Evolutionary conservation across 37 sponge, comb jelly and placozoan genomes (phyloP).

Genomic region (Geodia barretti): DNA sequence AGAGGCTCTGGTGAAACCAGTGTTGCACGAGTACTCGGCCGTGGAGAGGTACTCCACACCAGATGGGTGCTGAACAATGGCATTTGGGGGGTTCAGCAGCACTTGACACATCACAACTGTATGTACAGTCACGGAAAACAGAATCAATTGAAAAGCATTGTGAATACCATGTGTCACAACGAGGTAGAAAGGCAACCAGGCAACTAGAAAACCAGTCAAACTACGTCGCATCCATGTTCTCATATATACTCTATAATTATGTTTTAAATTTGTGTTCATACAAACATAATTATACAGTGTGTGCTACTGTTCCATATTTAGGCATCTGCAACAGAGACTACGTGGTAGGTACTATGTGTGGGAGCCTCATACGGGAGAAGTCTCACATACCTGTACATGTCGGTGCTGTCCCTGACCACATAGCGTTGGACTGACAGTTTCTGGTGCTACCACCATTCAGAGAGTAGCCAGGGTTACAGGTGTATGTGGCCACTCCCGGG

Average conservation of each 20-base stretch:
- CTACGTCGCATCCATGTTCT: no score
- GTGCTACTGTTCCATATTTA: no score
- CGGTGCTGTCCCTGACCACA: constrained; percentile 25
- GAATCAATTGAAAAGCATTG: background rate
- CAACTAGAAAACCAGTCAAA: no score
- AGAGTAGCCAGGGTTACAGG: background rate
- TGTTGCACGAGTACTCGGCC: background rate
- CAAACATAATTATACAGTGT: no score
- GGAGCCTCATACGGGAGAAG: no score
- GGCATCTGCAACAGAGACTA: no score
- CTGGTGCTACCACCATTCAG: constrained; percentile 27
- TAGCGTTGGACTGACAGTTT: constrained; percentile 4
- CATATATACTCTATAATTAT: no score
- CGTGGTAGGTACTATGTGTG: no score
- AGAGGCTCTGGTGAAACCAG: background rate
- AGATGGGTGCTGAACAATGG: background rate
- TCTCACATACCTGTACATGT: background rate
- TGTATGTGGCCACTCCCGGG: background rate
- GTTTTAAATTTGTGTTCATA: background rate
- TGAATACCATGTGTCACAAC: no score
- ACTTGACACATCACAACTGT: background rate
- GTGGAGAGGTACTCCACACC: background rate
- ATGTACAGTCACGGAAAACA: background rate
- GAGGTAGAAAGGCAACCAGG: no score
- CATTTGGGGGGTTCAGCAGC: background rate